These are phyloP conservation scores for Hyperoplus immaculatus DNA, from an alignment of 2,797 vertebrate genomes.

Conservation along the genomic window DNA sequence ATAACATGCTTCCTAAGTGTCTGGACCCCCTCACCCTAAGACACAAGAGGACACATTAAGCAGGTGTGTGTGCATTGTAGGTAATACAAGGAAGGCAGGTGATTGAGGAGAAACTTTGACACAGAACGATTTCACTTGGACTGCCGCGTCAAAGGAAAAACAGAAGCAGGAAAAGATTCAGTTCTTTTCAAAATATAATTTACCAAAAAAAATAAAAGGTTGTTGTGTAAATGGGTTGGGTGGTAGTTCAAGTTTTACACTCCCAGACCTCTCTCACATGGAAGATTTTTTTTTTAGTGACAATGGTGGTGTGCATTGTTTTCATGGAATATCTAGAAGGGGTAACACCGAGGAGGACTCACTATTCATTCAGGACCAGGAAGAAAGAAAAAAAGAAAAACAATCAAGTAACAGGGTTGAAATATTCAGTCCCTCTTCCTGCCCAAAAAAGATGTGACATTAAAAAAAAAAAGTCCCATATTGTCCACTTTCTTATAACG, in stretches of 20 bases:
- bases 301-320: conserved; percentile 59
- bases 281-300: conserved; percentile 68
- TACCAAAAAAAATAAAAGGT: conserved; percentile 33
- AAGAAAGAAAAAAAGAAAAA: conserved; percentile 27
- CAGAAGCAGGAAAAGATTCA: conserved; percentile 61
- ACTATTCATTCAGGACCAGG: conserved; percentile 34
- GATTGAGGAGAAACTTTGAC: conserved; percentile 61
- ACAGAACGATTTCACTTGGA: conserved; percentile 55
- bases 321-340: conserved; percentile 61
- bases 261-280: conserved; percentile 67
- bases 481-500: conserved; percentile 35
- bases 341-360: conserved; percentile 52
- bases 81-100: conserved; percentile 74
- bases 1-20: conserved; percentile 79
- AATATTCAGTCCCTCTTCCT: conserved; percentile 42
- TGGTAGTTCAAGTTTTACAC: conserved; percentile 75
- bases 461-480: conserved; percentile 59
- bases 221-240: conserved; percentile 29
- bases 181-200: conserved; percentile 42
- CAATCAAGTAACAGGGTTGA: conserved; percentile 48
- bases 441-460: conserved; percentile 23
- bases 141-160: conserved; percentile 55
- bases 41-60: conserved; percentile 77
- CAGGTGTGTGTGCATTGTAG: conserved; percentile 78
- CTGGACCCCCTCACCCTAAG: conserved; percentile 69